Percentiles rank a stretch among this genome's conserved stretches.
These are phyloP conservation scores for Polydrusus cervinus DNA, from an alignment of 2,888 invertebrate genomes.

Conservation along the genomic window DNA sequence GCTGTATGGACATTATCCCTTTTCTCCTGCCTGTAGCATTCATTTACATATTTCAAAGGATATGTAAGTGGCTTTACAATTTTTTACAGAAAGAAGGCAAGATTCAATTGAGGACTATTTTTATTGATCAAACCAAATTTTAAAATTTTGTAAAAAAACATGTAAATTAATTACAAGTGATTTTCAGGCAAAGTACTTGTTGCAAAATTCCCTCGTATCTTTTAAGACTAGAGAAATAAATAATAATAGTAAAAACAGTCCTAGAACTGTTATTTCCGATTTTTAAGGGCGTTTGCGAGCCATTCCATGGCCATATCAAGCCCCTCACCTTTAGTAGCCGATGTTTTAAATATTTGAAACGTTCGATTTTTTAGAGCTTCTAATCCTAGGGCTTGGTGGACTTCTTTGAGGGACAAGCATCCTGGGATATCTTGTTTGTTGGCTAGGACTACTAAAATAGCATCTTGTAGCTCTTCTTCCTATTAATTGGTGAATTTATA, in stretches of 20 bases:
- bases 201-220: slow-evolving; percentile 28
- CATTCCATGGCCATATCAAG: slow-evolving; percentile 99
- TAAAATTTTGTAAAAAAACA: neutral
- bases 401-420: slow-evolving; percentile 96
- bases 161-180: neutral
- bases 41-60: neutral
- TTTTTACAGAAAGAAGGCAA: neutral
- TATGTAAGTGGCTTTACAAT: neutral
- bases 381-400: slow-evolving; percentile 95
- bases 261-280: slow-evolving; percentile 81
- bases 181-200: slow-evolving; percentile 25
- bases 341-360: slow-evolving; percentile 99
- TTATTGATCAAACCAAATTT: too few species aligned
- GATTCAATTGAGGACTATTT: neutral
- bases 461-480: slow-evolving; percentile 98
- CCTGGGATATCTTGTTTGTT: slow-evolving; percentile 99
- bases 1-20: too few species aligned
- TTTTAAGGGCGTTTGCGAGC: slow-evolving; percentile 93
- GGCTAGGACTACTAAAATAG: slow-evolving; percentile 96
- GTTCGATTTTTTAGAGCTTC: slow-evolving; percentile 96
- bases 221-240: slow-evolving; percentile 55
- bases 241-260: slow-evolving; percentile 19
- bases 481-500: slow-evolving; percentile 67
- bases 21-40: too few species aligned
- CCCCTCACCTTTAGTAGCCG: slow-evolving; percentile 98